These are phyloP conservation scores for Bungarus multicinctus DNA, from an alignment of 2,113 vertebrate genomes.

Conservation along the genomic window DNA sequence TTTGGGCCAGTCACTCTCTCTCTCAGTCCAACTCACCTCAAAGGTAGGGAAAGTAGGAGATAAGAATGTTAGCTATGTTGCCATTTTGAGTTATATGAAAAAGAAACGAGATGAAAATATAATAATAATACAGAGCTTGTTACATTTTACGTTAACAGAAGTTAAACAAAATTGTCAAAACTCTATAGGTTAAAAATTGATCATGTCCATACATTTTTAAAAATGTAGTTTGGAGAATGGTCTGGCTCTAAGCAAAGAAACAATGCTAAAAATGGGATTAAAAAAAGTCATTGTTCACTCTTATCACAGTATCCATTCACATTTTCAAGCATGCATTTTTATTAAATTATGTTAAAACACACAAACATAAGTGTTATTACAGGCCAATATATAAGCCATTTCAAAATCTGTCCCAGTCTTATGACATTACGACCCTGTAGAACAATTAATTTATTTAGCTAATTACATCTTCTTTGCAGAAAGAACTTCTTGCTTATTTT, in stretches of 20 bases:
- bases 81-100: background rate
- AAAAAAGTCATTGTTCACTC: background rate
- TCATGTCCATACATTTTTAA: background rate
- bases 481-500: constrained; percentile 8
- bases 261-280: background rate
- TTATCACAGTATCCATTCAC: background rate
- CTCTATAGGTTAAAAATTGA: background rate
- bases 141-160: background rate
- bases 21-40: background rate
- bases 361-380: background rate
- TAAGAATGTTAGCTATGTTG: background rate
- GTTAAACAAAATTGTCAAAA: background rate
- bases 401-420: constrained; percentile 8
- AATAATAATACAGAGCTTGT: background rate
- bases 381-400: constrained; percentile 26
- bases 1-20: background rate
- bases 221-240: background rate
- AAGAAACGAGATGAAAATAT: background rate
- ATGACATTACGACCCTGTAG: background rate
- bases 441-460: constrained; percentile 34
- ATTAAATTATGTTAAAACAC: constrained; percentile 8
- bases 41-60: background rate
- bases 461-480: background rate
- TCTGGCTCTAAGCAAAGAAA: background rate
- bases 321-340: background rate